Percentiles rank a stretch among this genome's conserved stretches.
Conservation (phyloP, 2,113 vertebrate genomes). For the Numenius arquata region DNA sequence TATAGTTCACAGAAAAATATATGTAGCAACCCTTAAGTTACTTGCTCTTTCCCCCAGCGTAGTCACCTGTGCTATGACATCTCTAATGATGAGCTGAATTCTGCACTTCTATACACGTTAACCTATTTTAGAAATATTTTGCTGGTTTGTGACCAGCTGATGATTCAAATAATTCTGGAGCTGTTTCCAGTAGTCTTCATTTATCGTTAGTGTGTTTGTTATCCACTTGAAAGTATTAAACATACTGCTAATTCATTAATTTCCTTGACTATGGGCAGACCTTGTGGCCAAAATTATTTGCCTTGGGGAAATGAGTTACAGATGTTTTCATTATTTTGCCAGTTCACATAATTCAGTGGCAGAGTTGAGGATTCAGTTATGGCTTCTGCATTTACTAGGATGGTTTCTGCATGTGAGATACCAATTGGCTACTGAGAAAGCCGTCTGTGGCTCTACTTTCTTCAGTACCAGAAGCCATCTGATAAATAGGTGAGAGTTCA, state of each 20-base stretch:
- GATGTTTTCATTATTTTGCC: neutral
- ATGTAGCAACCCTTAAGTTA: neutral
- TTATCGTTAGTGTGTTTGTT: neutral
- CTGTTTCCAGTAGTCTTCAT: rapidly evolving
- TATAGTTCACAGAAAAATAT: neutral
- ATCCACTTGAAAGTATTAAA: neutral
- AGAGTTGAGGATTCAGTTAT: neutral
- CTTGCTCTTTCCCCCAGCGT: neutral
- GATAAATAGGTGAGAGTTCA: neutral
- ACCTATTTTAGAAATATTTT: neutral
- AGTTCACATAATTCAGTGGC: neutral
- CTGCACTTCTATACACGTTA: neutral
- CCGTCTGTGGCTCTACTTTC: neutral
- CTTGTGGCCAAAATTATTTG: neutral
- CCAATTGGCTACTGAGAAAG: neutral
- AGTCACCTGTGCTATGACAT: neutral
- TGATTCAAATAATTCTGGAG: neutral
- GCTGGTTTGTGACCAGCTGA: neutral
- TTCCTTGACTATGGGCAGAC: neutral
- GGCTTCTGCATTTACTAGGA: neutral
- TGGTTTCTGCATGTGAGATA: neutral
- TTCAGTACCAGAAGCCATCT: neutral
- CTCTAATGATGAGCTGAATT: neutral
- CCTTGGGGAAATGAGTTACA: neutral
- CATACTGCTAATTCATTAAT: neutral